phyloP scores from a whole-genome alignment of 2,888 invertebrate species.

The Elgonia sp. region DNA sequence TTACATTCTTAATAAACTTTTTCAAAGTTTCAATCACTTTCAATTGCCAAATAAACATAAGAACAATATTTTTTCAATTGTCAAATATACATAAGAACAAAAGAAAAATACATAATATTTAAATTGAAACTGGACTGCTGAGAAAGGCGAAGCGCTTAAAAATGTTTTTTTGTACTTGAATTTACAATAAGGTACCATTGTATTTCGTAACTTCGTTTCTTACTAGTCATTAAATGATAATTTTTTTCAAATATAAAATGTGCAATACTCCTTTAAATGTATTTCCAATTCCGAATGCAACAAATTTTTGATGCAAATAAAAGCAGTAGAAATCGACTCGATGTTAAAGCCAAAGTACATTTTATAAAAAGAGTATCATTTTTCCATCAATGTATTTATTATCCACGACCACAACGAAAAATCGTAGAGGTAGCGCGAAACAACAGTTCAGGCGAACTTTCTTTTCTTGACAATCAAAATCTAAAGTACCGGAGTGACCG shows the following conservation, averaged over 20 bases:
- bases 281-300: background rate
- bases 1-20: too few species aligned
- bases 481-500: conserved; percentile 64
- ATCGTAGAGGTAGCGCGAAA: conserved; percentile 46
- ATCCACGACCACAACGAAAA: conserved; percentile 55
- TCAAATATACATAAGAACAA: too few species aligned
- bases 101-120: too few species aligned
- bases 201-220: conserved; percentile 48
- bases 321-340: background rate
- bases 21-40: too few species aligned
- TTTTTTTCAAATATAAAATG: conserved; percentile 46
- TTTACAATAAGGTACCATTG: background rate
- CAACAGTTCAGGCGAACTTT: conserved; percentile 59
- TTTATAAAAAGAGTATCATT: conserved; percentile 56
- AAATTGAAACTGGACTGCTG: too few species aligned
- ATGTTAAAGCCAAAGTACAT: conserved; percentile 38
- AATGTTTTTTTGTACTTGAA: conserved; percentile 19
- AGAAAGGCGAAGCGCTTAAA: background rate
- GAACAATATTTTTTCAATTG: too few species aligned
- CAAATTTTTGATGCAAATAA: background rate
- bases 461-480: conserved; percentile 73
- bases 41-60: too few species aligned
- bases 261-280: conserved; percentile 34
- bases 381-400: conserved; percentile 44
- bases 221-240: conserved; percentile 66